These are phyloP conservation scores for Calliopsis andreniformis DNA, from an alignment of 1,140 invertebrate genomes.

Conservation along the genomic window DNA sequence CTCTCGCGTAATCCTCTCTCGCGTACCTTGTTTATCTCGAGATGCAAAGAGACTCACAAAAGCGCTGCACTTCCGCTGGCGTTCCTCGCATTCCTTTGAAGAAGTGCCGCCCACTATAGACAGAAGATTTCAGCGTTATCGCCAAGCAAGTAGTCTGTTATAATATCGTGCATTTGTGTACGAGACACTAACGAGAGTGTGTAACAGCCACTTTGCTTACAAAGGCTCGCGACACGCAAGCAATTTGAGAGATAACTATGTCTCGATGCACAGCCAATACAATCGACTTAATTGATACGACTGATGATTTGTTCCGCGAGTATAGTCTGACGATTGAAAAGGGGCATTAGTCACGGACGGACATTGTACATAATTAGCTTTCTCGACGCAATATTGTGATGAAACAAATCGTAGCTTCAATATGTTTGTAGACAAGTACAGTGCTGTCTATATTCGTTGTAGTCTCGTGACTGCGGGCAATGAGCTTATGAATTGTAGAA, in stretches of 20 bases:
- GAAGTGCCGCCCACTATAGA: slow-evolving; percentile 3
- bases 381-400: neutral
- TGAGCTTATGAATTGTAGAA: too few relatives aligned
- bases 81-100: slow-evolving; percentile 8
- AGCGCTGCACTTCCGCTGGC: slow-evolving; percentile 3
- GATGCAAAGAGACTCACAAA: slow-evolving; percentile 7
- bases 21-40: slow-evolving; percentile 19
- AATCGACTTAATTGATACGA: slow-evolving; percentile 22
- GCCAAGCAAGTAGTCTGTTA: neutral
- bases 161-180: neutral
- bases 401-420: neutral
- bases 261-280: slow-evolving; percentile 21
- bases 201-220: slow-evolving; percentile 1
- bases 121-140: slow-evolving; percentile 23
- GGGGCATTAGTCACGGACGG: neutral
- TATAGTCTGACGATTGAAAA: neutral
- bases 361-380: neutral
- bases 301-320: neutral
- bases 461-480: too few relatives aligned
- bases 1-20: neutral
- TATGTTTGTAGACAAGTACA: too few relatives aligned
- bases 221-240: slow-evolving; percentile 5
- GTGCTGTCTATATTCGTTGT: too few relatives aligned
- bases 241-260: slow-evolving; percentile 14
- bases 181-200: neutral